Conservation (phyloP, 1,140 invertebrate genomes). For the Scaptomyza pallida region DNA sequence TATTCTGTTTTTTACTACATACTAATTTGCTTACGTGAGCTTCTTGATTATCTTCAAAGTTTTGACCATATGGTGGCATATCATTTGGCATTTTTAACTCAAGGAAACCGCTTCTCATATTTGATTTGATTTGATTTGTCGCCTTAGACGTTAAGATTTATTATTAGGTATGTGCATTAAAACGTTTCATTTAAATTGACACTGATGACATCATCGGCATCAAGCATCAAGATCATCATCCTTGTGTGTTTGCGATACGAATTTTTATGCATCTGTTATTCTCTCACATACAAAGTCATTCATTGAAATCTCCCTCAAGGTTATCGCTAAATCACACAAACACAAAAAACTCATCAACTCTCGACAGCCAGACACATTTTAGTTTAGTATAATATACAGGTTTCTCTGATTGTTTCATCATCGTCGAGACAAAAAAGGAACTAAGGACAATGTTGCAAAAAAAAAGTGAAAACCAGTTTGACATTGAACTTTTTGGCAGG, state of each 20-base stretch:
- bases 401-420: conserved; percentile 27
- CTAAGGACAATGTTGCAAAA: conserved; percentile 67
- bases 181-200: conserved; percentile 2
- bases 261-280: conserved; percentile 63
- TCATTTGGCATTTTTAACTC: conserved; percentile 22
- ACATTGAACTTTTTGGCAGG: conserved; percentile 62
- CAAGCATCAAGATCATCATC: conserved; percentile 45
- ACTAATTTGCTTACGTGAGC: conserved; percentile 61
- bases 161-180: conserved; percentile 27
- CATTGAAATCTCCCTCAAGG: conserved; percentile 71
- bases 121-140: conserved; percentile 34
- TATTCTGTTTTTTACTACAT: conserved; percentile 52
- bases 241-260: conserved; percentile 58
- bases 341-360: conserved; percentile 30
- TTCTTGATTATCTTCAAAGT: conserved; percentile 55
- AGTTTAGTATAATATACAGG: conserved; percentile 17
- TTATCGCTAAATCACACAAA: conserved; percentile 69
- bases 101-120: conserved; percentile 24
- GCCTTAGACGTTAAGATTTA: conserved; percentile 39
- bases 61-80: conserved; percentile 66
- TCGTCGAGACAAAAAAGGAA: conserved; percentile 55
- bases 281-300: conserved; percentile 48
- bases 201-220: conserved; percentile 56
- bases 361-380: conserved; percentile 28
- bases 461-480: conserved; percentile 75